Percentiles rank a stretch among this genome's conserved stretches.
phyloP scores from a whole-genome alignment of 1,140 invertebrate genomes.

The Ladona fulva region DNA sequence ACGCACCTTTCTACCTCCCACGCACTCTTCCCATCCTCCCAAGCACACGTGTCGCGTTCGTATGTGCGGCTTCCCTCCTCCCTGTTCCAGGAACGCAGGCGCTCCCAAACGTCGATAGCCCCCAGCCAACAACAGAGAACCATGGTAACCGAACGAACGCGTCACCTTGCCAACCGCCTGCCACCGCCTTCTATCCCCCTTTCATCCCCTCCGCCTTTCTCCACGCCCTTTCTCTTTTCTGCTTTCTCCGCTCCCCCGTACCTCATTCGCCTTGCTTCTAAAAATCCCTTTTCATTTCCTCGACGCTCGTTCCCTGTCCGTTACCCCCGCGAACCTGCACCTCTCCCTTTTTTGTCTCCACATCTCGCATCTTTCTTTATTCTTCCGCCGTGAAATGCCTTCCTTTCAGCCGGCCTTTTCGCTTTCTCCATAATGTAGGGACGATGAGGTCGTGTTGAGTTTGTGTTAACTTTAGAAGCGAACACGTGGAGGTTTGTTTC shows the following conservation, averaged over 20 bases:
- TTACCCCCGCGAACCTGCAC: background rate
- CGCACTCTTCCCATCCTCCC: background rate
- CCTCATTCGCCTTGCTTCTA: no score
- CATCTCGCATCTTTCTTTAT: no score
- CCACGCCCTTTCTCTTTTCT: no score
- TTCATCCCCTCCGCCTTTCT: background rate
- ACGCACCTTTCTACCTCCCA: background rate
- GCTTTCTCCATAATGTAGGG: no score
- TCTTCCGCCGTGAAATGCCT: no score
- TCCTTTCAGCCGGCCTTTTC: no score
- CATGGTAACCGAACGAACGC: background rate
- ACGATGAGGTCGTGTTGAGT: no score
- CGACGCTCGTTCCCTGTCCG: no score
- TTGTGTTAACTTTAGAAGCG: no score
- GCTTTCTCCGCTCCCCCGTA: no score
- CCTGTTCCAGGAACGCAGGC: background rate
- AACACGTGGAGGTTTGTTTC: no score
- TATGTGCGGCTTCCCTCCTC: background rate
- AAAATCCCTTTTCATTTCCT: no score
- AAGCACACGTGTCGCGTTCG: background rate
- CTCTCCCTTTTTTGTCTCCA: background rate
- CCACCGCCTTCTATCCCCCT: background rate
- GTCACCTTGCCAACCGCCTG: background rate
- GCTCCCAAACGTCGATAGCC: background rate
- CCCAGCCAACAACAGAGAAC: background rate